Conservation (phyloP, 2,888 invertebrate genomes). For the Drosophila dives region DNA sequence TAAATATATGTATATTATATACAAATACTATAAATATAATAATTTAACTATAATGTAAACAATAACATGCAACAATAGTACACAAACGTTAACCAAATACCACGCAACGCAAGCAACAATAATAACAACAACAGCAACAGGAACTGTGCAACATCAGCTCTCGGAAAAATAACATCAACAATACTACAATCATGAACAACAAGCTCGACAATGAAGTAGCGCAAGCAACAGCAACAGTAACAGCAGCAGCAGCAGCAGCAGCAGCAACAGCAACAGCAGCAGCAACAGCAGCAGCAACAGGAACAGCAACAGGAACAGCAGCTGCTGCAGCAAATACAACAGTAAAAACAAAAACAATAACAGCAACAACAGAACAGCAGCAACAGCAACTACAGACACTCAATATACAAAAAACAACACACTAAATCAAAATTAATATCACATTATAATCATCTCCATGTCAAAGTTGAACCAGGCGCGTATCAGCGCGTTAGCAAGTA, state of each 20-base stretch:
- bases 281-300: constrained; percentile 18
- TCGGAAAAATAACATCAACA: constrained; percentile 12
- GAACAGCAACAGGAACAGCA: constrained; percentile 16
- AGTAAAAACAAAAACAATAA: too few relatives aligned
- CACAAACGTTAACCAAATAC: constrained; percentile 72
- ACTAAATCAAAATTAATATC: constrained; percentile 17
- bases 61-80: constrained; percentile 67
- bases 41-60: constrained; percentile 70
- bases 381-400: constrained; percentile 11
- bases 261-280: constrained; percentile 13
- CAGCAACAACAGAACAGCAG: constrained; percentile 1
- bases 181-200: constrained; percentile 42
- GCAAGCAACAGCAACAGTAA: constrained; percentile 7
- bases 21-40: constrained; percentile 65
- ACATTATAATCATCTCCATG: constrained; percentile 16
- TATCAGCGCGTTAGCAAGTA: constrained; percentile 67
- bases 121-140: constrained; percentile 35
- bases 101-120: constrained; percentile 49
- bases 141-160: constrained; percentile 30
- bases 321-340: constrained; percentile 6
- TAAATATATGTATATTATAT: constrained; percentile 42
- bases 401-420: constrained; percentile 24
- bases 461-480: constrained; percentile 65
- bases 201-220: constrained; percentile 28
- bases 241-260: neutral